phyloP scores from a whole-genome alignment of 2,888 invertebrate species.

The Hanleya hanleyi region DNA sequence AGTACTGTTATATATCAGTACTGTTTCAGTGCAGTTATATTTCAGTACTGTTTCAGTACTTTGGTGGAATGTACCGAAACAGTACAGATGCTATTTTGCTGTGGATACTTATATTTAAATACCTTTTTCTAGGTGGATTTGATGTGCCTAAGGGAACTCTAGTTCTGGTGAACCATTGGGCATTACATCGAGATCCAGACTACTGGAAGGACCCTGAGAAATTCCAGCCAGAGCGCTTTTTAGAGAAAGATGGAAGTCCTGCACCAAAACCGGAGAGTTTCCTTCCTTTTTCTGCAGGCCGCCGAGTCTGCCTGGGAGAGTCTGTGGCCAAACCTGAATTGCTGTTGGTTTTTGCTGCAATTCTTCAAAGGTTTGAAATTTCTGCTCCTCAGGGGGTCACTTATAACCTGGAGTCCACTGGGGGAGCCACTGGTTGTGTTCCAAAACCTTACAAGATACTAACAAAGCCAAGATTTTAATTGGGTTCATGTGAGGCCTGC shows the following conservation, averaged over 20 bases:
- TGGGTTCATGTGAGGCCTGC: too few species aligned
- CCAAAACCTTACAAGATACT: conserved; percentile 31
- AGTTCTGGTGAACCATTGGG: conserved; percentile 51
- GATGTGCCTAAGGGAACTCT: conserved; percentile 51
- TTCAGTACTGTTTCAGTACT: too few species aligned
- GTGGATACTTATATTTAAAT: too few species aligned
- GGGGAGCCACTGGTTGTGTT: background rate
- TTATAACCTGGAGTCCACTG: conserved; percentile 17
- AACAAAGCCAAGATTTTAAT: background rate
- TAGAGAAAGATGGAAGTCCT: conserved; percentile 51
- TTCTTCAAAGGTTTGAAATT: conserved; percentile 45
- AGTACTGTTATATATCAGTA: too few species aligned
- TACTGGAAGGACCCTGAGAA: conserved; percentile 49
- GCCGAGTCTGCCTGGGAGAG: conserved; percentile 61
- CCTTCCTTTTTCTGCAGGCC: conserved; percentile 60
- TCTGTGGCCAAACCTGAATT: conserved; percentile 55
- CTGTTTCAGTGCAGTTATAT: too few species aligned
- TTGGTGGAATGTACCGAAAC: too few species aligned
- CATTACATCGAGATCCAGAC: conserved; percentile 50
- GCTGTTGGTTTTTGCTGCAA: conserved; percentile 43
- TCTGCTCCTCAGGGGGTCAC: conserved; percentile 33
- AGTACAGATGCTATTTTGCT: too few species aligned
- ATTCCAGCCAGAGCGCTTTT: conserved; percentile 57
- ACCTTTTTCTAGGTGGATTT: conserved; percentile 45
- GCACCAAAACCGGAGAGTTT: conserved; percentile 50